These are phyloP conservation scores for Lepus americanus DNA, from an alignment of 2,113 vertebrate genomes.

Conservation along the genomic window DNA sequence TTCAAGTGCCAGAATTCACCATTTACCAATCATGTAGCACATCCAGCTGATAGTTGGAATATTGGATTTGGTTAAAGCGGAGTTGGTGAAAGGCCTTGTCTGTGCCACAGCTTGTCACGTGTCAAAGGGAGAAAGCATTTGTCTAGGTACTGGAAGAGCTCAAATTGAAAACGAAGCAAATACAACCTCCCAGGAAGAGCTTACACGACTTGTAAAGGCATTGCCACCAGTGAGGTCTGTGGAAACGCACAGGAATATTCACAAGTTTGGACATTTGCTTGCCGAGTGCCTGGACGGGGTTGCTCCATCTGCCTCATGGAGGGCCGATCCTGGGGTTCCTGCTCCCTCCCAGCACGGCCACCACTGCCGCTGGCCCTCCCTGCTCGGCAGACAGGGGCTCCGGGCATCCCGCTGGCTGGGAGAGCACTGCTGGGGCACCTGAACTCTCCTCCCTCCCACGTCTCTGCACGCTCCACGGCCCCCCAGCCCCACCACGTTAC, in stretches of 20 bases:
- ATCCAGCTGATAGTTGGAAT: background rate
- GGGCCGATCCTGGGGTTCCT: background rate
- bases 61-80: background rate
- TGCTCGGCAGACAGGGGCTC: accelerated
- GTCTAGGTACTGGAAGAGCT: background rate
- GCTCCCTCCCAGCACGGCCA: accelerated
- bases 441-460: background rate
- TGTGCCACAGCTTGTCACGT: background rate
- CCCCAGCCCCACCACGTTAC: background rate
- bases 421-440: background rate
- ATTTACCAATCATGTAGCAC: background rate
- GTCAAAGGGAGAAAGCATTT: background rate
- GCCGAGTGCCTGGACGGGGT: accelerated
- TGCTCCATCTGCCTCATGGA: accelerated
- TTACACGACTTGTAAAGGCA: background rate
- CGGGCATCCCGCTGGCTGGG: too few species aligned
- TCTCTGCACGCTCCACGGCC: background rate
- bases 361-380: background rate
- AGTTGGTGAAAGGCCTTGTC: background rate
- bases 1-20: background rate
- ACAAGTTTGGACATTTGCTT: background rate
- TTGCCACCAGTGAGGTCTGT: background rate
- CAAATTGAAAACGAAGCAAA: background rate
- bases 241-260: constrained; percentile 8
- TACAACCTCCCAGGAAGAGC: accelerated